These are phyloP conservation scores for Valencia hispanica DNA, from an alignment of 2,797 vertebrate genomes.

Conservation along the genomic window DNA sequence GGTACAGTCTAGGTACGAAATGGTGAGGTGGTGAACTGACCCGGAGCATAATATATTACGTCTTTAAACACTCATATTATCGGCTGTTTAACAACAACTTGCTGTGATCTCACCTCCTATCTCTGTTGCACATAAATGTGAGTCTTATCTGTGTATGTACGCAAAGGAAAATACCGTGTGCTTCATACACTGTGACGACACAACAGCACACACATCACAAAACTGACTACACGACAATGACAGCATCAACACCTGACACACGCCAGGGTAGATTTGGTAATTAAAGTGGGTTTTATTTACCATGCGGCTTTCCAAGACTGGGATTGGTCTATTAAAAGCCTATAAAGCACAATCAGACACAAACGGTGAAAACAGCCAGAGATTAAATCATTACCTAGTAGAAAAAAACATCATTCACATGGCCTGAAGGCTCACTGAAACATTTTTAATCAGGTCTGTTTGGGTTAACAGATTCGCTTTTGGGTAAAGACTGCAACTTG, in stretches of 20 bases:
- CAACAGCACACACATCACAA: conserved; percentile 18
- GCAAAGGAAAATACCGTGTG: conserved; percentile 23
- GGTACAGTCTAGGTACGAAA: neutral
- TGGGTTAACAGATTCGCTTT: neutral
- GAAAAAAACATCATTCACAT: neutral
- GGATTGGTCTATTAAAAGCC: neutral
- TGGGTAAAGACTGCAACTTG: conserved; percentile 22
- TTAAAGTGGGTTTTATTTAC: neutral
- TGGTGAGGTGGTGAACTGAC: neutral
- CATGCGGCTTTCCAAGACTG: neutral
- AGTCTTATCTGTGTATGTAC: conserved; percentile 35
- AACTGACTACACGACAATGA: neutral
- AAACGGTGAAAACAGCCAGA: conserved; percentile 18
- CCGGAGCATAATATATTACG: conserved; percentile 10
- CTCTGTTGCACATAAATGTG: conserved; percentile 23
- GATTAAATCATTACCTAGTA: neutral
- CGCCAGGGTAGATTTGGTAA: neutral
- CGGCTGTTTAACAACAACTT: conserved; percentile 40
- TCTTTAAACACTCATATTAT: conserved; percentile 47
- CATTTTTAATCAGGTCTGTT: neutral
- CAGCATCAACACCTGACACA: neutral
- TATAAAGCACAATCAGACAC: conserved; percentile 29
- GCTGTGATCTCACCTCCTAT: conserved; percentile 19
- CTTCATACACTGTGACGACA: conserved; percentile 55
- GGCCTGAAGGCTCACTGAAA: neutral